Evolutionary conservation across 2,113 vertebrate species (phyloP), one percentile per base, ranked within the genome.

Genomic region (Aspidoscelis tigris): DNA sequence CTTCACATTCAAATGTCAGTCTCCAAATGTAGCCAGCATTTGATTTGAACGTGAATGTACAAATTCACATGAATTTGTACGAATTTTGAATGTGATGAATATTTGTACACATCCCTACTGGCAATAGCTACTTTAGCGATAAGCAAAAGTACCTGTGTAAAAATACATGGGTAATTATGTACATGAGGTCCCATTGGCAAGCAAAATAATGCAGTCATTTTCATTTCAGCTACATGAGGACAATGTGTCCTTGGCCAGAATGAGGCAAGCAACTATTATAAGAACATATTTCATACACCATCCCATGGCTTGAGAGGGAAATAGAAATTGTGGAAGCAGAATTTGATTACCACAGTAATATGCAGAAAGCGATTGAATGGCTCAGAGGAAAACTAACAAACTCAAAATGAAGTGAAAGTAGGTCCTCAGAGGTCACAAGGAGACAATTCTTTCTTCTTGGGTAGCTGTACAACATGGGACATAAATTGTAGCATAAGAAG

Each of bases 301-400:
- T 77, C 0, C 0, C 53, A n/a, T 73, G 85, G 43, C 81, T 90
- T 86, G 1, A 0, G 84, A 50, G 12, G 44, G 5, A 0, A 1
- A 71, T 7, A 9, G 80, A 70, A 88, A 72, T 74, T 20, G 50
- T 69, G 44, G 85, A 92, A 84, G 65, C 75, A 91, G 84, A 86
- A 88, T 75, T 81, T 44, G 75, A 84, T 80, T 90, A 47, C 71
- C 77, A 70, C 3, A 41, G 14, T 80, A 50, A 80, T 0, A 75
- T 7, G 5, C 47, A 72, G 74, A 83, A 84, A 78, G 55, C 44
- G 55, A 43, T 69, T 61, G 66, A 76, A 8, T n/a, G 53, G 55
- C 78, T 84, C 71, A 24, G 72, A 71, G 78, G 78, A 84, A 85
- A 14, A 3, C 33, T 58, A 69, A 53, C 66, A 75, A 84, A 89